phyloP scores from a whole-genome alignment of 2,113 vertebrate genomes.

The Oreochromis niloticus region DNA sequence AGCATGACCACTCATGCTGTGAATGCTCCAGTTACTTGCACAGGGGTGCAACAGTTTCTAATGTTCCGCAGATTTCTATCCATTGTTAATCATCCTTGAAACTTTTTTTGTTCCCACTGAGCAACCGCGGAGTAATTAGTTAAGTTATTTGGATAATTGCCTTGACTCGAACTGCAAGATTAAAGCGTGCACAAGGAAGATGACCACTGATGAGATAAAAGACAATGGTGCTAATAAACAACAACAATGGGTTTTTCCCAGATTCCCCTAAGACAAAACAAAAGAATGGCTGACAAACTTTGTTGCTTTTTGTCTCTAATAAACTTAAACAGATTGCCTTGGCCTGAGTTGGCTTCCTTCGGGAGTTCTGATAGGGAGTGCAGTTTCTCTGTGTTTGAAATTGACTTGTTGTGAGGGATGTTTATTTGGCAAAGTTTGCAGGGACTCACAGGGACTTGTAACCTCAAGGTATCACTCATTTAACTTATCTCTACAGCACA shows the following conservation, averaged over 20 bases:
- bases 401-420: constrained; percentile 24
- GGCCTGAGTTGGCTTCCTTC: background rate
- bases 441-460: background rate
- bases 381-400: constrained; percentile 9
- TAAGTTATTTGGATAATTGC: constrained; percentile 47
- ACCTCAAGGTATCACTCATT: background rate
- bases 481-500: background rate
- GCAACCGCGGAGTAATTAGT: constrained; percentile 35
- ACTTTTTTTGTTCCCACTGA: background rate
- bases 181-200: constrained; percentile 22
- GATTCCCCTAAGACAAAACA: background rate
- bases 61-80: constrained; percentile 28
- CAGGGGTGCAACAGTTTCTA: constrained; percentile 8
- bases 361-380: background rate
- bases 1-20: background rate
- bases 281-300: background rate
- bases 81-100: constrained; percentile 49
- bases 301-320: constrained; percentile 30
- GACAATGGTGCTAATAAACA: constrained; percentile 40
- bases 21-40: constrained; percentile 50
- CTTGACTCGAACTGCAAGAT: constrained; percentile 28
- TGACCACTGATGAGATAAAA: constrained; percentile 55
- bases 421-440: background rate
- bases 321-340: constrained; percentile 44
- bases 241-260: background rate